Base-by-base conservation (phyloP, 2,888 invertebrate genomes). In the Dicyrtoma fusca region DNA sequence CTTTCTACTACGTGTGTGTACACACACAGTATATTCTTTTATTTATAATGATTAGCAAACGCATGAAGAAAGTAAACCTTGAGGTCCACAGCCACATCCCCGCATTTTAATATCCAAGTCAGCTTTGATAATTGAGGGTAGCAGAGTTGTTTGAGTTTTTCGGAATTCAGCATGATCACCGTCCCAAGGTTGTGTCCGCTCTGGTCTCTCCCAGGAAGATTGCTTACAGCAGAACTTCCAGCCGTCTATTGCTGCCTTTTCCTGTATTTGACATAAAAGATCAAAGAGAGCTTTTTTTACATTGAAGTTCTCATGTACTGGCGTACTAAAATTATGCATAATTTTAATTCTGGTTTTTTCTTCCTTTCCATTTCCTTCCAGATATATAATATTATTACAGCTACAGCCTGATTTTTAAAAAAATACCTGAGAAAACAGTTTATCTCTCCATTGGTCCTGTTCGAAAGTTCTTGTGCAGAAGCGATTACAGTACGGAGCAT, bases 401-500 rank as follows among this genome's bases (percentile, higher is more conserved):
- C 1, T 44, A 55, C 4, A 19, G 4, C 13, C 13, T 44, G 8
- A 10, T 44, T 44, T 44, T 10, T 49, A 6, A 57, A n/a, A n/a
- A 71, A 23, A 66, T 76, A 79, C 79, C 64, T 74, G 59, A 34
- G 71, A 68, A 65, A 79, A 76, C 4, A 77, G 68, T 42, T 71
- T 59, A 70, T 78, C 79, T 45, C 79, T 63, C 79, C 78, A 79
- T 59, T 78, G 78, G 57, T 79, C 79, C 49, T 79, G 78, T 47
- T 78, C 77, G 55, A 73, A 79, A 1, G 77, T 77, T 47, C 73
- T 71, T 3, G 78, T 78, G 42, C 78, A 77, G 42, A 78, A 78
- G 23, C 79, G 77, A 63, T 79, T 79, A 47, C 79, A 79, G 62
- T 75, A 76, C n/a, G 79, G 79, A 44, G 79, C 76, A 68, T 79